Conservation (phyloP, 2,888 invertebrate genomes). For the Tanaodytes sp. region DNA sequence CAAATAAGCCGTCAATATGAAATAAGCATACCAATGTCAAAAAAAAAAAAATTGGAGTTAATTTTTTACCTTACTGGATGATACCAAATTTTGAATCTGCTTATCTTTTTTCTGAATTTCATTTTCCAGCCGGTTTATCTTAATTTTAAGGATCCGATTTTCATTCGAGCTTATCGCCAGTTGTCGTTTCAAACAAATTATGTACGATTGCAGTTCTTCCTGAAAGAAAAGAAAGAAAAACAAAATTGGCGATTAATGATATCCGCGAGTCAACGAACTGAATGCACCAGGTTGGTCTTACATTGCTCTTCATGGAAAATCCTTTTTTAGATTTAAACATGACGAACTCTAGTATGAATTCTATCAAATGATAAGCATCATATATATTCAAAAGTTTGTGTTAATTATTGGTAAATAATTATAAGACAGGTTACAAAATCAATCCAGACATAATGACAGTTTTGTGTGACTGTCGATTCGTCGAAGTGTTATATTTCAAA, state of each 20-base stretch:
- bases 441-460: constrained; percentile 24
- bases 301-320: constrained; percentile 44
- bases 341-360: constrained; percentile 14
- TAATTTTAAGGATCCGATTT: constrained; percentile 64
- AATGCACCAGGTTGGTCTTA: constrained; percentile 22
- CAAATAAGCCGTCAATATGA: too few species aligned
- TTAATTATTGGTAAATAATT: too few species aligned
- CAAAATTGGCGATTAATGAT: too few species aligned
- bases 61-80: constrained; percentile 31
- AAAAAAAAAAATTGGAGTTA: too few species aligned
- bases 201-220: constrained; percentile 62
- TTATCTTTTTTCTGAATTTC: constrained; percentile 62
- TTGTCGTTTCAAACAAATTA: constrained; percentile 61
- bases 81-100: constrained; percentile 60
- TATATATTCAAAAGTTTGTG: constrained; percentile 18
- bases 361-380: constrained; percentile 23
- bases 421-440: constrained; percentile 30
- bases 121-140: constrained; percentile 62
- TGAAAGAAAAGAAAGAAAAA: too few species aligned
- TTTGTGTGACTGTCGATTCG: constrained; percentile 14
- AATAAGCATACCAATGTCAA: too few species aligned
- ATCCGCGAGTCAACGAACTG: too few species aligned
- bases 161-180: constrained; percentile 58
- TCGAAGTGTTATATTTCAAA: too few species aligned
- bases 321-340: constrained; percentile 47